These are phyloP conservation scores for Chelonoidis abingdonii DNA, from an alignment of 2,113 vertebrate species.

Conservation along the genomic window DNA sequence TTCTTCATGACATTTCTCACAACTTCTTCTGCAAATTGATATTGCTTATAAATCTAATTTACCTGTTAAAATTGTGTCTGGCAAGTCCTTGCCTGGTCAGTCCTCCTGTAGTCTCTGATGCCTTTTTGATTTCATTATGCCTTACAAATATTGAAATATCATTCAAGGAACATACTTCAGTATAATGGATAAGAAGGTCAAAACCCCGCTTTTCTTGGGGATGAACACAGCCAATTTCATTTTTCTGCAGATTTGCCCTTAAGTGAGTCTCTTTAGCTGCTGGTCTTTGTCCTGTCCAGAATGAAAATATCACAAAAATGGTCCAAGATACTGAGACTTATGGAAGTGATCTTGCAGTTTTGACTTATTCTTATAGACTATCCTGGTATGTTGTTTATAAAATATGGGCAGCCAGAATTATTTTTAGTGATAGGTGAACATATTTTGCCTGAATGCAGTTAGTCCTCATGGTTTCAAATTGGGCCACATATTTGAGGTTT, in stretches of 20 bases:
- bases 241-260: not conserved
- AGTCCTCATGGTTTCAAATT: not conserved
- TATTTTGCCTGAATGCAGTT: not conserved
- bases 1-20: not conserved
- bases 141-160: not conserved
- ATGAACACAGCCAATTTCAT: not conserved
- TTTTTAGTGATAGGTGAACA: not conserved
- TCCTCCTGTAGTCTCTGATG: not conserved
- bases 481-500: not conserved
- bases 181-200: not conserved
- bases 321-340: not conserved
- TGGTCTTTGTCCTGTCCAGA: not conserved
- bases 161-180: not conserved
- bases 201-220: accelerated
- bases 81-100: not conserved
- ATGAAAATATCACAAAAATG: not conserved
- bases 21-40: not conserved
- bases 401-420: not conserved
- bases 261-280: not conserved
- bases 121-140: not conserved
- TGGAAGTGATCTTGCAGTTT: not conserved
- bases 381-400: not conserved
- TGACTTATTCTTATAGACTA: not conserved
- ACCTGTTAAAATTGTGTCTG: not conserved
- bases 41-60: not conserved